Conservation (phyloP, 1,140 invertebrate genomes). For the Leptinotarsa undecemlineata region DNA sequence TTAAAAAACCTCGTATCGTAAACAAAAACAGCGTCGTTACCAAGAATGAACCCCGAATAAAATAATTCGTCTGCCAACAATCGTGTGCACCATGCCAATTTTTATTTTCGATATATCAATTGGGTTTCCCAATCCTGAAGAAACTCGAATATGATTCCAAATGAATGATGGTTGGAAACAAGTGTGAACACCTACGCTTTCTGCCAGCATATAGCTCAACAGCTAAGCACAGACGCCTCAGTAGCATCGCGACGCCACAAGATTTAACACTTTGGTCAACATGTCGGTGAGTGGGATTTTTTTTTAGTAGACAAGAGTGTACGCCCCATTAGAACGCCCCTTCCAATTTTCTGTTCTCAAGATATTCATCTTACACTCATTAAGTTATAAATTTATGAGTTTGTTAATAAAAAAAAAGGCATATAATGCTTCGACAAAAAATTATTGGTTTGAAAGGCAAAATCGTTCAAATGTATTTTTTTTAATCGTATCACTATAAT, state of each 20-base stretch:
- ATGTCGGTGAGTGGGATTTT: constrained; percentile 48
- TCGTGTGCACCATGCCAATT: neutral
- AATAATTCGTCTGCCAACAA: neutral
- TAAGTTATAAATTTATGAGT: too few relatives aligned
- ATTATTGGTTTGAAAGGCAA: too few relatives aligned
- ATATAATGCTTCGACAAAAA: too few relatives aligned
- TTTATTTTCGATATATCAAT: constrained; percentile 25
- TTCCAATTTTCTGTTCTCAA: too few relatives aligned
- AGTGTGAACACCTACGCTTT: constrained; percentile 46
- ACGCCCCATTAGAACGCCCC: too few relatives aligned
- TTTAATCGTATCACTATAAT: too few relatives aligned
- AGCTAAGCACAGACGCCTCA: constrained; percentile 43
- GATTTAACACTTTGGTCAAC: constrained; percentile 34
- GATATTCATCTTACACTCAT: too few relatives aligned
- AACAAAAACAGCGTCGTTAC: neutral
- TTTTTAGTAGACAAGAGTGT: too few relatives aligned
- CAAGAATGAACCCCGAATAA: neutral
- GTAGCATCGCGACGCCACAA: constrained; percentile 50
- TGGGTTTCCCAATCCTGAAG: constrained; percentile 19
- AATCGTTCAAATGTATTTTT: too few relatives aligned
- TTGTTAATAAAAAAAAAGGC: too few relatives aligned
- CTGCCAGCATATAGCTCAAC: constrained; percentile 46
- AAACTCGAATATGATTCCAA: constrained; percentile 3
- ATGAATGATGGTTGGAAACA: constrained; percentile 37
- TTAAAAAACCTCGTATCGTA: neutral